Evolutionary conservation across 2,113 vertebrate species (phyloP).

Genomic region (Neogobius melanostomus): DNA sequence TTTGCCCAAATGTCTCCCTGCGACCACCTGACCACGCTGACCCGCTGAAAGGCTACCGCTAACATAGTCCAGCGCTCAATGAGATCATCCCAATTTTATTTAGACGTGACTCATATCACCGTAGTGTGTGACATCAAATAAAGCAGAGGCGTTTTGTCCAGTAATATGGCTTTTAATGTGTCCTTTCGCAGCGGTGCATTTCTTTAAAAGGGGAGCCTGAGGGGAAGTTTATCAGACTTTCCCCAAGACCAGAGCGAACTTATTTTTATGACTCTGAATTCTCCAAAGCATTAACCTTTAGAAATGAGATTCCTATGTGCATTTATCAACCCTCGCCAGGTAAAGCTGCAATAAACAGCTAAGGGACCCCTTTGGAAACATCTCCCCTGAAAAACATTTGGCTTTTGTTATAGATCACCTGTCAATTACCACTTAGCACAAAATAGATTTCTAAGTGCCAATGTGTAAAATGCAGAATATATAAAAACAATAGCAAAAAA

Average conservation of each 20-base stretch:
- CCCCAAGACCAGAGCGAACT: slow-evolving; percentile 34
- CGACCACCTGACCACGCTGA: slow-evolving; percentile 40
- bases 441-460: slow-evolving; percentile 32
- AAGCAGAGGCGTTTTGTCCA: slow-evolving; percentile 1
- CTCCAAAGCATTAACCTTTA: slow-evolving; percentile 69
- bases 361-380: slow-evolving; percentile 51
- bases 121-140: slow-evolving; percentile 5
- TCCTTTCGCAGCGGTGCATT: not conserved
- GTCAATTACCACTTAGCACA: slow-evolving; percentile 49
- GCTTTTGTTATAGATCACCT: slow-evolving; percentile 61
- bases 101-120: slow-evolving; percentile 47
- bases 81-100: slow-evolving; percentile 49
- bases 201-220: slow-evolving; percentile 17
- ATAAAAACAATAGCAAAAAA: not conserved
- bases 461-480: not conserved
- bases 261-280: slow-evolving; percentile 60
- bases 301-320: slow-evolving; percentile 63
- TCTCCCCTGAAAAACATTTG: slow-evolving; percentile 53
- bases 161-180: slow-evolving; percentile 7
- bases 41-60: slow-evolving; percentile 50
- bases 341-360: slow-evolving; percentile 65
- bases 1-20: slow-evolving; percentile 50
- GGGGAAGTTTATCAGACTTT: slow-evolving; percentile 28
- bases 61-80: slow-evolving; percentile 29
- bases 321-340: slow-evolving; percentile 48